Base-by-base conservation (phyloP, 2,113 vertebrate species). In the Callipepla californica region DNA sequence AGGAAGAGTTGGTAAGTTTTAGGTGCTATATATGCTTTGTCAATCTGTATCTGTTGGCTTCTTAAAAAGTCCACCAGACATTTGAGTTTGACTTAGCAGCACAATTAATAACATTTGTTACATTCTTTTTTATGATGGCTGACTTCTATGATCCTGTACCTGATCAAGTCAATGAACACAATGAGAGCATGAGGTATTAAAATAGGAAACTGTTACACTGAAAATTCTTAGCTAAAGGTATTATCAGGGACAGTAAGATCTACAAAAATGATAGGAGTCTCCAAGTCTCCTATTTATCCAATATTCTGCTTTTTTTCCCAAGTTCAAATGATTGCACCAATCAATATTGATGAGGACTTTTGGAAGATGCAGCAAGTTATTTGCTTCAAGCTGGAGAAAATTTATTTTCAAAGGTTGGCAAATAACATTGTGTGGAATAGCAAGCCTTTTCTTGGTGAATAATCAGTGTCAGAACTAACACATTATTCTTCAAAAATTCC, bases 81-180 rank as follows among this genome's bases (percentile, higher is more conserved):
- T 30, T 45, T 69, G 32, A 51, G 51, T 86, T 69, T 68, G 45
- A 78, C 55, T n/a, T 44, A 32, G 17, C 6, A 61, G 26, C 6
- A 58, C 20, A 14, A 9, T 13, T 40, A 74, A 4, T 13, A 38
- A 32, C 13, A 63, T 34, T 21, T 36, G 2, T 74, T 68, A 17
- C 11, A 28, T 26, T 17, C 36, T 51, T 63, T 58, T 72, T 72
- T 21, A 9, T 34, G 28, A 42, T n/a, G 22, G 34, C 26, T 62
- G n/a, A 36, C 17, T 40, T 10, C 8, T 76, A 13, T 26, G 23
- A 62, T 13, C 10, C 73, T 16, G 13, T 36, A 61, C 34, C 15
- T 62, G 77, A 38, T 44, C 1, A 1, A 45, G 63, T 51, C n/a
- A 74, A 28, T 6, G 0, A 2, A 28, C 45, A 50, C 5, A 51